Evolutionary conservation across 2,113 vertebrate species (phyloP), one percentile per base, ranked within the genome.

Genomic region (Cyanocitta stelleri): DNA sequence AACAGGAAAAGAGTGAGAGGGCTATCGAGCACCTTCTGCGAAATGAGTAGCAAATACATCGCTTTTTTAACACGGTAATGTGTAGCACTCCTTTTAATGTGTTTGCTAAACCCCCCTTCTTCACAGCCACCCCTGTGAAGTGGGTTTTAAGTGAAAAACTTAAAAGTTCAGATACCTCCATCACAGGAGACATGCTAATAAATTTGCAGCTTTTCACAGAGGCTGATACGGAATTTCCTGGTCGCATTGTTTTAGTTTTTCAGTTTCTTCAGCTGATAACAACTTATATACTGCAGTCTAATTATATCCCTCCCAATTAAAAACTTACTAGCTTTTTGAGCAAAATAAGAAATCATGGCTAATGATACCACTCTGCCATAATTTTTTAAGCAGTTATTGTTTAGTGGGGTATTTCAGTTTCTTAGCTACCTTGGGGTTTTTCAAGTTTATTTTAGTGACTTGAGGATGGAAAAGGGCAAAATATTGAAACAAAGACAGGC

Each of bases 1-100:
- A 97, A 96, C 96, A 96, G 96, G 96, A 97, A 96, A 93, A 93
- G 92, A 91, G 41, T 68, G 56, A 77, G 32, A 67, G 9, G 44
- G 41, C 73, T 91, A 80, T 78, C 64, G 76, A 73, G 43, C 18
- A 72, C 17, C 6, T 74, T 86, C 76, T 46, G 76, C 0, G 1
- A 82, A 80, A 46, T 19, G 62, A 39, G 46, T 33, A 30, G 72
- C 20, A 64, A 80, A 64, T 35, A 48, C 1, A 0, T 16, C 13
- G 75, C 32, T 62, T 37, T 80, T 13, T 58, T 33, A 74, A 49
- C 56, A 33, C 0, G 0, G 12, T 17, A 9, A 52, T 33, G 27
- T 23, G 12, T 78, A 63, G 11, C 33, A 35, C 9, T 52, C 52
- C 7, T 79, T 81, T n/a, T 17, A 48, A 21, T 2, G 6, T 1